Conservation (phyloP, 2,113 vertebrate genomes). For the Salvelinus namaycush region DNA sequence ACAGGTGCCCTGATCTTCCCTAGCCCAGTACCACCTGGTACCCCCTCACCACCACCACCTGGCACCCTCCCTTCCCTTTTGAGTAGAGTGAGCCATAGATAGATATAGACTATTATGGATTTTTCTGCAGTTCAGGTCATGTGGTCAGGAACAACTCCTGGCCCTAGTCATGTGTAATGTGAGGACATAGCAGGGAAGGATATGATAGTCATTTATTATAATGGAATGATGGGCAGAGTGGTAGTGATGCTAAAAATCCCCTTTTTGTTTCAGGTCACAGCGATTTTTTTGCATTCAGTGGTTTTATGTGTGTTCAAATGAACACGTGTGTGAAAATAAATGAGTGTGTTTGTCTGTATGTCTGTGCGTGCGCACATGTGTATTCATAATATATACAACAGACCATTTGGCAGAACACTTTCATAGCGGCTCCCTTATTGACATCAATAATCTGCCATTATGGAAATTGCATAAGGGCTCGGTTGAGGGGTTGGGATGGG, state of each 20-base stretch:
- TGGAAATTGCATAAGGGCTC: slow-evolving; percentile 40
- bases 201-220: too few relatives aligned
- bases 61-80: not conserved
- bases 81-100: too few relatives aligned
- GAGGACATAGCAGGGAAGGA: slow-evolving; percentile 35
- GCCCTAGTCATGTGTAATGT: slow-evolving; percentile 14
- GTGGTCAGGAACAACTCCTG: too few relatives aligned
- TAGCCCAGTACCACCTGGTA: slow-evolving; percentile 53
- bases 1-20: slow-evolving; percentile 54
- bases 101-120: too few relatives aligned
- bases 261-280: not conserved
- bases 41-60: slow-evolving; percentile 28
- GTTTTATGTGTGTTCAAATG: not conserved
- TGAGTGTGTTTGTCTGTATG: slow-evolving; percentile 9
- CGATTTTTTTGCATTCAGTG: slow-evolving; percentile 10
- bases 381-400: slow-evolving; percentile 32
- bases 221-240: slow-evolving; percentile 13
- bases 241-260: not conserved
- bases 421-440: slow-evolving; percentile 17
- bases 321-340: not conserved
- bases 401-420: slow-evolving; percentile 40
- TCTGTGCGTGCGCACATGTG: slow-evolving; percentile 21
- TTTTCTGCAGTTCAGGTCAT: too few relatives aligned
- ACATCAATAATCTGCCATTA: slow-evolving; percentile 38
- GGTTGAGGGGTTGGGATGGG: slow-evolving; percentile 40